Percentiles rank a stretch among this genome's conserved stretches.
phyloP scores from a whole-genome alignment of 2,113 vertebrate genomes.

The Meriones unguiculatus region DNA sequence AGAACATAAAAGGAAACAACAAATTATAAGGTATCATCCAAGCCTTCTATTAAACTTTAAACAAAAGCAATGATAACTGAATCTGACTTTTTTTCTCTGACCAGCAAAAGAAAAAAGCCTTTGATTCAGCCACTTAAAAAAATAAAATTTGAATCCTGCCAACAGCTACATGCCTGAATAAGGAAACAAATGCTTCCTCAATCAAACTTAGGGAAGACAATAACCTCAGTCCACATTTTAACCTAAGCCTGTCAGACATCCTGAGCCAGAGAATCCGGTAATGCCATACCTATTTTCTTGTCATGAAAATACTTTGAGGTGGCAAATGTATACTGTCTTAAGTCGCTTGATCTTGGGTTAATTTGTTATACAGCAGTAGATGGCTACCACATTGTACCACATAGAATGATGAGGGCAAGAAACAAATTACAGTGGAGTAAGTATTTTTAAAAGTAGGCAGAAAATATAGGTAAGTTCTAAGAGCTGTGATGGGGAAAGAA shows the following conservation, averaged over 20 bases:
- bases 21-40: neutral
- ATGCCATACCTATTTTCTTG: neutral
- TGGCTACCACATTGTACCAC: neutral
- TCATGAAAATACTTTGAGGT: neutral
- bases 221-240: neutral
- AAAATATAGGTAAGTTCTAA: constrained; percentile 10
- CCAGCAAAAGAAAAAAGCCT: neutral
- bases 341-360: neutral
- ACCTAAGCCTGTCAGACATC: neutral
- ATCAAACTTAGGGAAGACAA: neutral
- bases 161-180: neutral
- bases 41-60: constrained; percentile 19
- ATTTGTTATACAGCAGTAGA: neutral
- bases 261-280: neutral
- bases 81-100: neutral
- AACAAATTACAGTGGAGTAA: neutral
- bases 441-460: neutral
- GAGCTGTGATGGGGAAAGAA: neutral
- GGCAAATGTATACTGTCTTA: neutral
- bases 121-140: neutral
- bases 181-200: constrained; percentile 16
- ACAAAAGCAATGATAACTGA: neutral
- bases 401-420: neutral
- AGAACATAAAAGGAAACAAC: constrained; percentile 10
- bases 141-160: constrained; percentile 7